Evolutionary conservation across 30 jellyfish, hydroid and myxozoan species (phyloP).

Genomic region (Aurelia sp.): DNA sequence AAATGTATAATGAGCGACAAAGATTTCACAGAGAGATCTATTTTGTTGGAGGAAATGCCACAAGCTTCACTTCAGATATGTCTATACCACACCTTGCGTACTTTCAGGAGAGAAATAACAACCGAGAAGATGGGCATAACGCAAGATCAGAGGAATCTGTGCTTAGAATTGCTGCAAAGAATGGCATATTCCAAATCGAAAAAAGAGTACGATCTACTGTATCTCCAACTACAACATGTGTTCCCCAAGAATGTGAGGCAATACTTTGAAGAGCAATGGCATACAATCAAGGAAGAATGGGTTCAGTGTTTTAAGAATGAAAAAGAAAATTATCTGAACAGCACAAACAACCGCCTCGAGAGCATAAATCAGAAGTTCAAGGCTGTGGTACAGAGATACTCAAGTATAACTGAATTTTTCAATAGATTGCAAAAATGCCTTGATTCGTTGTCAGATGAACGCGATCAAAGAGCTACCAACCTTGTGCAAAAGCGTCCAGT

Average conservation of each 20-base stretch:
- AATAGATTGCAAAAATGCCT: slow-evolving; percentile 13
- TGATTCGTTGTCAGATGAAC: slow-evolving; percentile 31
- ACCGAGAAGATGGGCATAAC: slow-evolving; percentile 51
- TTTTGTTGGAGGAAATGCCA: not conserved
- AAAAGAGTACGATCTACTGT: too few species aligned
- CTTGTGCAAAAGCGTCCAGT: slow-evolving; percentile 6
- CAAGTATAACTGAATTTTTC: slow-evolving; percentile 23
- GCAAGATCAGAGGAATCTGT: slow-evolving; percentile 13
- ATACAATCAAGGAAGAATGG: too few species aligned
- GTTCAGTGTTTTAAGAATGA: too few species aligned
- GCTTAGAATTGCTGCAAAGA: slow-evolving; percentile 25
- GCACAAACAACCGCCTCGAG: too few species aligned
- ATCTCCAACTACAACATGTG: too few species aligned
- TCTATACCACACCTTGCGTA: slow-evolving; percentile 54
- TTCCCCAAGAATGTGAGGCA: too few species aligned
- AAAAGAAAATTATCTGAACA: too few species aligned
- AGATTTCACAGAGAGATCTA: too few species aligned
- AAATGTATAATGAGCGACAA: too few species aligned
- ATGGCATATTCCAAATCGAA: not conserved
- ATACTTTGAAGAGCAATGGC: too few species aligned
- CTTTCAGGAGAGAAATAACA: slow-evolving; percentile 65
- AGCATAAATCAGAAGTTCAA: slow-evolving; percentile 61
- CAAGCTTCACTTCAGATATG: slow-evolving; percentile 54
- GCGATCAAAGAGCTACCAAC: slow-evolving; percentile 40
- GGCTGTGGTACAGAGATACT: slow-evolving; percentile 30